These are phyloP conservation scores for Aphaenogaster floridana DNA, from an alignment of 1,140 invertebrate genomes.

Conservation along the genomic window DNA sequence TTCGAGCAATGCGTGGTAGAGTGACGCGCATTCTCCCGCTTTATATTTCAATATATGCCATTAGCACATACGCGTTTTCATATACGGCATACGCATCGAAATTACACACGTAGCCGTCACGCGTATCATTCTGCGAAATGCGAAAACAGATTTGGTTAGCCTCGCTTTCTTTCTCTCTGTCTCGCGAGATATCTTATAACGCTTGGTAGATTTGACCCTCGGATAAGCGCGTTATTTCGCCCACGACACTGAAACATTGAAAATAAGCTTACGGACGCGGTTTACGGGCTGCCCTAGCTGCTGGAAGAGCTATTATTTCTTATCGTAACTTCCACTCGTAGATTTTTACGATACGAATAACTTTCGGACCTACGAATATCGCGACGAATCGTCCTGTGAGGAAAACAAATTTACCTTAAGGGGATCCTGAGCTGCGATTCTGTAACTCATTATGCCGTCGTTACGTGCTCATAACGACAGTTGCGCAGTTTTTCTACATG, in stretches of 20 bases:
- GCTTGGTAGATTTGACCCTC: background rate
- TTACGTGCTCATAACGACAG: too few relatives aligned
- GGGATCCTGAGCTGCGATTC: too few relatives aligned
- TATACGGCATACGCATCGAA: background rate
- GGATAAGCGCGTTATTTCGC: background rate
- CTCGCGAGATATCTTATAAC: constrained; percentile 9
- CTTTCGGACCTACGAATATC: background rate
- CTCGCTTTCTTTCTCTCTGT: background rate
- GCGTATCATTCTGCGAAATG: constrained; percentile 7
- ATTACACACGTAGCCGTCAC: constrained; percentile 1
- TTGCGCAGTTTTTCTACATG: too few relatives aligned
- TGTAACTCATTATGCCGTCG: too few relatives aligned
- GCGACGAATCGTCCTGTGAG: background rate
- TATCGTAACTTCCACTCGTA: background rate
- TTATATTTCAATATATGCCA: background rate
- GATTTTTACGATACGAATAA: background rate
- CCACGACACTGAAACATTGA: background rate
- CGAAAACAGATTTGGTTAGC: background rate
- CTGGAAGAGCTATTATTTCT: background rate
- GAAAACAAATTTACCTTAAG: background rate
- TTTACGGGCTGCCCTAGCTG: background rate
- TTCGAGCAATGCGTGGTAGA: background rate
- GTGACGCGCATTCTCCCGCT: background rate
- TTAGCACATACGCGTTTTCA: background rate
- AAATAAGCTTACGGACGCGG: background rate